These are phyloP conservation scores for Sebastes steindachneri DNA, from an alignment of 2,797 vertebrate species.

Conservation along the genomic window DNA sequence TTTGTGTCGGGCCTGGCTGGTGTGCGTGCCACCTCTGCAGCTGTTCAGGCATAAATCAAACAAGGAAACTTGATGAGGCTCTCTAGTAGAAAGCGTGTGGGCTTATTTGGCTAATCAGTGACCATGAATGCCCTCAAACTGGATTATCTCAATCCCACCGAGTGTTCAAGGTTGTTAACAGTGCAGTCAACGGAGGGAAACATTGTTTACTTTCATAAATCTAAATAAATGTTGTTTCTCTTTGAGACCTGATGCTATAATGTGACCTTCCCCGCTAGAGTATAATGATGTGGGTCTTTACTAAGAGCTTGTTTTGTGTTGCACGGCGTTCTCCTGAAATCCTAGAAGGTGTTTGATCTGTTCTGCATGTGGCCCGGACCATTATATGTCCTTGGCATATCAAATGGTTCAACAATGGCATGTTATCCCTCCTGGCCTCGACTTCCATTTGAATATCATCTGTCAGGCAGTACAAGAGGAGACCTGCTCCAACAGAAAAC, in stretches of 20 bases:
- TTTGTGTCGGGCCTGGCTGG: constrained; percentile 52
- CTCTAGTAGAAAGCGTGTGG: constrained; percentile 45
- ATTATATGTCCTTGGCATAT: constrained; percentile 68
- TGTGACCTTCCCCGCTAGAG: not conserved
- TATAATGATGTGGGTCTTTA: constrained; percentile 27
- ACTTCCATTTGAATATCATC: constrained; percentile 78
- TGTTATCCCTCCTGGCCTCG: constrained; percentile 58
- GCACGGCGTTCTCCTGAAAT: constrained; percentile 55
- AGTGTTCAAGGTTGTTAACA: constrained; percentile 4
- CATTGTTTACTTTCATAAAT: not conserved
- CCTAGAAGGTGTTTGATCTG: constrained; percentile 72
- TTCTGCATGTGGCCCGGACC: constrained; percentile 51
- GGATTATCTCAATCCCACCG: constrained; percentile 12
- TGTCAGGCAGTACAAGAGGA: constrained; percentile 77
- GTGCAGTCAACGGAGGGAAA: not conserved
- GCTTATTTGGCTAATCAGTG: constrained; percentile 48
- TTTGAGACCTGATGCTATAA: not conserved
- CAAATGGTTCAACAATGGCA: constrained; percentile 69
- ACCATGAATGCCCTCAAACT: constrained; percentile 18
- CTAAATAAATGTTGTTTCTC: constrained; percentile 5
- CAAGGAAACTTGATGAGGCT: constrained; percentile 64
- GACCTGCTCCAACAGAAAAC: constrained; percentile 77
- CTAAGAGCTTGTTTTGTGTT: constrained; percentile 52
- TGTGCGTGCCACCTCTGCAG: constrained; percentile 65
- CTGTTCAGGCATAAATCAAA: constrained; percentile 81